A percentile compares a stretch with the other conserved stretches of the same genome.
Conservation (phyloP, 2,888 invertebrate species). For the Patella caerulea region DNA sequence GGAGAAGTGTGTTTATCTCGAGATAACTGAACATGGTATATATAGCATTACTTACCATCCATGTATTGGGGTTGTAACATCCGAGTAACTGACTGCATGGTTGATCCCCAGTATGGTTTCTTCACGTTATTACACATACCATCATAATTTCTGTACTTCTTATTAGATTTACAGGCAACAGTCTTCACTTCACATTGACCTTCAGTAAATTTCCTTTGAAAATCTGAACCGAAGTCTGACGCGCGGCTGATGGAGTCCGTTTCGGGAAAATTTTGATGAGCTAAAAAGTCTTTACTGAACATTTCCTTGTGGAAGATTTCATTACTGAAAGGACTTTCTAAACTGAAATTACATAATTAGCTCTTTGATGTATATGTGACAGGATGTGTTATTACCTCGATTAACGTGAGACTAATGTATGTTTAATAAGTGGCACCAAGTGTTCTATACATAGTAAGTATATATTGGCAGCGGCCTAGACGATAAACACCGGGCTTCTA, state of each 20-base stretch:
- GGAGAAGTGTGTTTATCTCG: too few relatives aligned
- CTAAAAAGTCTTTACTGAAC: conserved; percentile 10
- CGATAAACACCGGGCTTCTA: too few relatives aligned
- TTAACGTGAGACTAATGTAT: too few relatives aligned
- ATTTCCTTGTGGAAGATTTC: conserved; percentile 12
- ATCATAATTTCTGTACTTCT: conserved; percentile 87
- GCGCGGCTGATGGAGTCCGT: not conserved
- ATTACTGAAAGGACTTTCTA: not conserved
- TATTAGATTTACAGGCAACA: conserved; percentile 28
- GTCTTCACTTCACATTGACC: conserved; percentile 18
- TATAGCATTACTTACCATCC: conserved; percentile 24
- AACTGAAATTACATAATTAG: too few relatives aligned
- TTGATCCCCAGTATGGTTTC: conserved; percentile 87
- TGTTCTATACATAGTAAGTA: too few relatives aligned
- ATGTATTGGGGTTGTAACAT: conserved; percentile 28
- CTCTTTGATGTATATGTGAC: too few relatives aligned
- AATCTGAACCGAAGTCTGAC: not conserved
- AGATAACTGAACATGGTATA: not conserved
- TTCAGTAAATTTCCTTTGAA: not conserved
- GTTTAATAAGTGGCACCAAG: too few relatives aligned
- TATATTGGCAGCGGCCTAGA: too few relatives aligned
- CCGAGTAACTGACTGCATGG: conserved; percentile 31
- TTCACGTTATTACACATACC: conserved; percentile 95
- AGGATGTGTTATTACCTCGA: too few relatives aligned
- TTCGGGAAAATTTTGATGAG: not conserved